Base-by-base conservation (phyloP, 2,797 vertebrate species). In the Artibeus lituratus region DNA sequence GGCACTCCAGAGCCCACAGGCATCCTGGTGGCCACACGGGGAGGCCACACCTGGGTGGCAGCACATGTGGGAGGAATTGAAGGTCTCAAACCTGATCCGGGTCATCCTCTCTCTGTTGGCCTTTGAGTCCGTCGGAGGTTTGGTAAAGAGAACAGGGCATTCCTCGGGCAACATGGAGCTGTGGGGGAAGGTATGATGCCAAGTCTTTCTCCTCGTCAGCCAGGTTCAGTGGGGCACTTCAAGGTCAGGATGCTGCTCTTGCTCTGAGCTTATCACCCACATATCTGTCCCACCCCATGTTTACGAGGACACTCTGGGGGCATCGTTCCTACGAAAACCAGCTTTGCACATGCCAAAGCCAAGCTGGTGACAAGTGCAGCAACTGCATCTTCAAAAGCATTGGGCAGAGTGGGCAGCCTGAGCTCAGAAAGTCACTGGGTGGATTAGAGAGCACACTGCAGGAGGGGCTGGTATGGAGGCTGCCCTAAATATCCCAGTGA, bases 301-400 rank as follows among this genome's bases (percentile, higher is more conserved):
- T 90, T 47, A 7, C 10, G 0, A 0, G 6, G 44, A 29, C 4
- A 10, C 51, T 78, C 62, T 69, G 67, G 57, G 67, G 55, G 4
- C 78, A 26, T 39, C 6, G 7, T 49, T 67, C 55, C 42, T 44
- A 10, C 18, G 35, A 42, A 26, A n/a, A 29, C 44, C 62, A 83
- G 55, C 70, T 62, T 39, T 32, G 76, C 42, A 44, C 5, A 10
- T 11, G 72, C 49, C 53, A 69, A n/a, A 91, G 57, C n/a, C 59
- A 4, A 9, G 3, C 12, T 10, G 8, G 21, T 15, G n/a, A 37
- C 0, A 0, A 10, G 14, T 9, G 1, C 18, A 70, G 51, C 44
- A 14, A 39, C 44, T 49, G n/a, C 29, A 69, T 83, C 59, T 44
- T 57, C 57, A 49, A 57, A 53, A 16, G 4, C 21, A 19, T 5